A percentile compares a stretch with the other conserved stretches of the same genome.
Conservation (phyloP, 2,888 invertebrate genomes). For the Epistrophe grossulariae region DNA sequence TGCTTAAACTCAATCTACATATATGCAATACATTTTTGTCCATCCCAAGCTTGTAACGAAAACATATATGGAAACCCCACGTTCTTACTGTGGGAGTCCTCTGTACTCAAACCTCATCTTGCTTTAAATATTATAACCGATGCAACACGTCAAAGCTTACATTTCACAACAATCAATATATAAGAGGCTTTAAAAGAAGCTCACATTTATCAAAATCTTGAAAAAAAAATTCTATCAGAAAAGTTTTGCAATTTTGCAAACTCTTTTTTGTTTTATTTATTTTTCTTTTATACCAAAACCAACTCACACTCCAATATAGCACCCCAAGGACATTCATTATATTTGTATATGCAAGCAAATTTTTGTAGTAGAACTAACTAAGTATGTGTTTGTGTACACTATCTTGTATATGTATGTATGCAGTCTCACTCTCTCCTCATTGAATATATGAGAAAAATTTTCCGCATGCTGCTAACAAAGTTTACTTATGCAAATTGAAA, state of each 20-base stretch:
- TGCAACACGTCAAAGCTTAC: background rate
- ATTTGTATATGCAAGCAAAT: conserved; percentile 7
- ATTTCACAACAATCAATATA: background rate
- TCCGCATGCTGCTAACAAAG: conserved; percentile 34
- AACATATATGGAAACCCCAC: too few species aligned
- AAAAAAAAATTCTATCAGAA: conserved; percentile 38
- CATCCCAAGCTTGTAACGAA: too few species aligned
- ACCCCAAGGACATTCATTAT: conserved; percentile 31
- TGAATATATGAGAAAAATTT: conserved; percentile 17
- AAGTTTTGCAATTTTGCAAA: conserved; percentile 24
- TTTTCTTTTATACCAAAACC: conserved; percentile 7
- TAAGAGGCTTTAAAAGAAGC: background rate
- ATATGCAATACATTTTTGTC: too few species aligned
- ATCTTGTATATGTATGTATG: background rate
- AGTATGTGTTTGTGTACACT: background rate
- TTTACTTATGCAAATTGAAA: conserved; percentile 50
- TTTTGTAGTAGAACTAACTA: background rate
- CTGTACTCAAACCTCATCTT: too few species aligned
- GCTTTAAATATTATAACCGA: background rate
- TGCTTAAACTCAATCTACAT: too few species aligned
- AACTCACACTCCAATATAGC: conserved; percentile 13
- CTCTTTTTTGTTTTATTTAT: background rate
- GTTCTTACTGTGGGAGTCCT: too few species aligned
- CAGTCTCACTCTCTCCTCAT: background rate
- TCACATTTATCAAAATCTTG: conserved; percentile 44